phyloP scores from a whole-genome alignment of 2,113 vertebrate genomes.

The Alouatta palliata region DNA sequence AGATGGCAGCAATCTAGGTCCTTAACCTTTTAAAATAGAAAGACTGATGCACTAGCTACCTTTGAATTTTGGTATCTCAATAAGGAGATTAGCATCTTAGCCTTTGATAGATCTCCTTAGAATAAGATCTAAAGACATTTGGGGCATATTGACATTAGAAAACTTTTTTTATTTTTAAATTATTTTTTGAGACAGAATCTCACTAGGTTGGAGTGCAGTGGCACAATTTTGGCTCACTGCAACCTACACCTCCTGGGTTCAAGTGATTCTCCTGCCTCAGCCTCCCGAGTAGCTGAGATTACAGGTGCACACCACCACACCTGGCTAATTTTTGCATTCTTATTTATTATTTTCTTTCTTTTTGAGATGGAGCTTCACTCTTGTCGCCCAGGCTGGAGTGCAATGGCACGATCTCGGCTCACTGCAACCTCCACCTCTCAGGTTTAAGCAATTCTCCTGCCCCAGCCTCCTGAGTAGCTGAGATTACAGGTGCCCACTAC shows the following conservation, averaged over 20 bases:
- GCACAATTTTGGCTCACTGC: background rate
- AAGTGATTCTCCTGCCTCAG: background rate
- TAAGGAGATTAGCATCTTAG: background rate
- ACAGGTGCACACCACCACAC: background rate
- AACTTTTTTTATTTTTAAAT: background rate
- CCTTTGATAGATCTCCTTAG: slow-evolving; percentile 12
- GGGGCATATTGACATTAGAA: slow-evolving; percentile 1
- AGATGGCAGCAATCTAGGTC: background rate
- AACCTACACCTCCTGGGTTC: background rate
- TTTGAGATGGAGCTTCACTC: no score
- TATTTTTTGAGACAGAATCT: background rate
- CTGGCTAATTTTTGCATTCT: no score
- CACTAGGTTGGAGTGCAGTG: background rate
- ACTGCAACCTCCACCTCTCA: no score
- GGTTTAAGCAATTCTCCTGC: no score
- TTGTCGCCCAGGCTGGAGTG: no score
- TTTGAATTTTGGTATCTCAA: slow-evolving; percentile 35
- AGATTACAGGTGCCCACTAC: no score
- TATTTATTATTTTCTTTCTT: no score
- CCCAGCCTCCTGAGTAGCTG: no score
- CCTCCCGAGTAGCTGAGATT: background rate
- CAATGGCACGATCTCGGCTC: no score
- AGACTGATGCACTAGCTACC: background rate
- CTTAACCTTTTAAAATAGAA: slow-evolving; percentile 29
- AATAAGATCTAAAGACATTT: slow-evolving; percentile 24